Base-by-base conservation (phyloP, 37 sponge, comb jelly and placozoan species). In the Agelas oroides region DNA sequence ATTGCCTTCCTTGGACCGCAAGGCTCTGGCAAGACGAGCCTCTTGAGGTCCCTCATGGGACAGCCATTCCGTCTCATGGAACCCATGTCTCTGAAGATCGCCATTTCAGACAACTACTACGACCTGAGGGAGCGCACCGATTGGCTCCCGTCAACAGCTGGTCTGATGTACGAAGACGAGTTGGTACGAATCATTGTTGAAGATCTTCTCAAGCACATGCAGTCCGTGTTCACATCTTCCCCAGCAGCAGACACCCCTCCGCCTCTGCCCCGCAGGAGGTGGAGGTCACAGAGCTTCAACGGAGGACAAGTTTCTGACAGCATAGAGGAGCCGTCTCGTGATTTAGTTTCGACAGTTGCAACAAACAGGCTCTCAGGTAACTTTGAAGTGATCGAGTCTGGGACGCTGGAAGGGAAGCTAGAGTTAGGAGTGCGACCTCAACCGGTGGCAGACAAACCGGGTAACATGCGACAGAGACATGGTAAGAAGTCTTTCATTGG, bases 11-110 rank as follows among this genome's bases (percentile, higher is more conserved):
- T 86, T 13, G 94, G 94, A 5, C 90, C 90, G 2, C 85, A 73
- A 28, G 94, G 87, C 12, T 81, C 90, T 1, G 94, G 94, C 21
- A 93, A 93, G 84, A 93, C 94, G n/a, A 93, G 94, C 80, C 80
- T 93, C 2, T 21, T 89, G 14, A 36, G 84, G 20, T 74, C 68
- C 67, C 39, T 93, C 53, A 70, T 34, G 19, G 94, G 90, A 12
- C 36, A 89, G 32, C 59, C 64, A 18, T 93, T 93, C 46, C 65
- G 83, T 27, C 66, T 82, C 24, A 70, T 61, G 38, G 94, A 93
- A 55, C 79, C 87, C 1, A 33, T 75, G 0, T 85, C 94, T 0
- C 60, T 62, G 19, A 33, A 18, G 23, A 57, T 78, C 16, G 21
- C 19, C 13, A 63, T 88, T 18, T 33, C 57, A 12, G 64, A 62